phyloP scores from a whole-genome alignment of 1,140 invertebrate species.

The Penaeus chinensis region DNA sequence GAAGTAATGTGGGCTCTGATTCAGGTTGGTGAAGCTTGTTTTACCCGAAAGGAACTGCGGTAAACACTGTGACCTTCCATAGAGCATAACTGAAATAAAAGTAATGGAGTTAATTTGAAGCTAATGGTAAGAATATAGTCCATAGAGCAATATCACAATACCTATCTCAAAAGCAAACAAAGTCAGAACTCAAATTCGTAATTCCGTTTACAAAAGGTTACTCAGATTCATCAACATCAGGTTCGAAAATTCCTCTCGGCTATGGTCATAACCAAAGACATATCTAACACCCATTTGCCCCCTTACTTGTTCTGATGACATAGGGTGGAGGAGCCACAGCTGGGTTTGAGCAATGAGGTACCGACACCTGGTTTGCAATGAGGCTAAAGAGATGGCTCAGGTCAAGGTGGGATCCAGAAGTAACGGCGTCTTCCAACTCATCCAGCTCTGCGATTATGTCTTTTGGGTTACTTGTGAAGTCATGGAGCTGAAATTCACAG shows the following conservation, averaged over 20 bases:
- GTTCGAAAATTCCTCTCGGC: too few relatives aligned
- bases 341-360: slow-evolving; percentile 42
- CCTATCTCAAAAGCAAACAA: too few relatives aligned
- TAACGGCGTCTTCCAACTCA: slow-evolving; percentile 20
- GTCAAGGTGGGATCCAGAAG: slow-evolving; percentile 26
- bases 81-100: slow-evolving; percentile 38
- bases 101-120: neutral
- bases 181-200: too few relatives aligned
- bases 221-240: too few relatives aligned
- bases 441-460: slow-evolving; percentile 43
- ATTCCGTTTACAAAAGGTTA: too few relatives aligned
- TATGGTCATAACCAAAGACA: too few relatives aligned
- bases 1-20: slow-evolving; percentile 44
- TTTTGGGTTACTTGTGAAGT: slow-evolving; percentile 46
- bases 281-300: too few relatives aligned
- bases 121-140: neutral
- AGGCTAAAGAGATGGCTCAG: slow-evolving; percentile 43
- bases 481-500: slow-evolving; percentile 27
- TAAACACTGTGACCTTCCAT: slow-evolving; percentile 51
- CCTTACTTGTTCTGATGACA: slow-evolving; percentile 32
- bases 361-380: slow-evolving; percentile 37
- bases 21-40: slow-evolving; percentile 32
- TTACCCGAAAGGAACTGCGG: slow-evolving; percentile 46
- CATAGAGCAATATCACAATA: too few relatives aligned
- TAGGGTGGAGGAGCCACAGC: slow-evolving; percentile 26